Base-by-base conservation (phyloP, 2,888 invertebrate species). In the Leptinotarsa juncta region DNA sequence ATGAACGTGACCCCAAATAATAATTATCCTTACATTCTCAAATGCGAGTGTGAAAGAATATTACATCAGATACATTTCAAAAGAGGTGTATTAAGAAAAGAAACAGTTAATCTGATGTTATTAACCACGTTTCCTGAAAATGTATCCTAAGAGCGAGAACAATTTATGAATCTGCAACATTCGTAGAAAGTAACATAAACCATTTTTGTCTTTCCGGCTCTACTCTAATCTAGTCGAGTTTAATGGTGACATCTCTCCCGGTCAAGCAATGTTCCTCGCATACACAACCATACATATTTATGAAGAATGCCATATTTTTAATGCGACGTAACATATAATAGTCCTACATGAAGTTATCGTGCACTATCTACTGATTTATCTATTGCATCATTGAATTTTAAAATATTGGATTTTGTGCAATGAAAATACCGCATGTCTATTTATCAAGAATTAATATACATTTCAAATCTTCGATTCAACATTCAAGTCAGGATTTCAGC, bases 281-380 rank as follows among this genome's bases (percentile, higher is more conserved):
- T 12, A 16, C 32, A n/a, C n/a, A 53, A 15, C 18, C 18, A 69
- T 69, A 57, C 57, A 69, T 69, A 57, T 69, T 69, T 60, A 69
- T 69, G 49, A 69, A 42, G 32, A 57, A 49, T 57, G 69, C 69
- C 16, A 69, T 60, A 55, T 60, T 57, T 69, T 60, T 23, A 69
- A 69, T 49, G 69, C 69, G 42, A 69, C 20, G 57, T 68, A 55
- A 68, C 68, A 32, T 62, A 62, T 62, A 62, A 62, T 62, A 3
- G 62, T 42, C 42, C 62, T 42, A 62, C 42, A 42, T 42, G 62
- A 62, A 62, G 62, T 62, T 62, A 74, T 74, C 71, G 71, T 74
- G 71, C 65, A 51, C 48, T 65, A 71, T 65, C 74, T 65, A 65
- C 71, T 74, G 71, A 71, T 71, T 74, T 74, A 74, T 74, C 69